A percentile compares a stretch with the other conserved stretches of the same genome.
These are phyloP conservation scores for Galago senegalensis DNA, from an alignment of 2,797 vertebrate genomes.

Conservation along the genomic window DNA sequence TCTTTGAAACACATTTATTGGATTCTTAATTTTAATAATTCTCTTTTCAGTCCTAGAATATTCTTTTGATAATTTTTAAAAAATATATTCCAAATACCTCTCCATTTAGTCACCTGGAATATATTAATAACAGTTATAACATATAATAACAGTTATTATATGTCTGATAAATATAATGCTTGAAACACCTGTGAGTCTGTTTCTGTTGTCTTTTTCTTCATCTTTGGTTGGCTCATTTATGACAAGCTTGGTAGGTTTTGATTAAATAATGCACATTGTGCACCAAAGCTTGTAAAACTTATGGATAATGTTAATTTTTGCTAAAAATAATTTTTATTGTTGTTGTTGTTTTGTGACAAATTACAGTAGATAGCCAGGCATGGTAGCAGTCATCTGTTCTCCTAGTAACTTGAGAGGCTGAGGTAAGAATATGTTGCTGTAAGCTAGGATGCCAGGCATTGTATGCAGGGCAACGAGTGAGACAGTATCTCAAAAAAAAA, in stretches of 20 bases:
- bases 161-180: neutral
- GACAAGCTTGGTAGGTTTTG: neutral
- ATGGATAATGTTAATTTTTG: neutral
- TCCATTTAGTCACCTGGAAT: neutral
- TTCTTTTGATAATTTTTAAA: neutral
- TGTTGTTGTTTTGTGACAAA: neutral
- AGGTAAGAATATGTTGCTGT: no score
- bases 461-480: no score
- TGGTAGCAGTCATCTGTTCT: no score
- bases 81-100: neutral
- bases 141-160: no score
- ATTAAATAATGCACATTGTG: neutral
- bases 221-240: neutral
- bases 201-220: neutral
- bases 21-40: neutral
- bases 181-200: neutral
- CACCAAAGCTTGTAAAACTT: neutral
- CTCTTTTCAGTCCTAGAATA: neutral
- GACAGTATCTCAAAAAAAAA: no score
- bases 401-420: no score
- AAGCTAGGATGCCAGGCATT: no score
- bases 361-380: no score
- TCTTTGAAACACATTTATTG: neutral
- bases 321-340: neutral
- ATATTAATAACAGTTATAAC: conserved; percentile 11